Base-by-base conservation (phyloP, 2,888 invertebrate species). In the Acleris cristana region DNA sequence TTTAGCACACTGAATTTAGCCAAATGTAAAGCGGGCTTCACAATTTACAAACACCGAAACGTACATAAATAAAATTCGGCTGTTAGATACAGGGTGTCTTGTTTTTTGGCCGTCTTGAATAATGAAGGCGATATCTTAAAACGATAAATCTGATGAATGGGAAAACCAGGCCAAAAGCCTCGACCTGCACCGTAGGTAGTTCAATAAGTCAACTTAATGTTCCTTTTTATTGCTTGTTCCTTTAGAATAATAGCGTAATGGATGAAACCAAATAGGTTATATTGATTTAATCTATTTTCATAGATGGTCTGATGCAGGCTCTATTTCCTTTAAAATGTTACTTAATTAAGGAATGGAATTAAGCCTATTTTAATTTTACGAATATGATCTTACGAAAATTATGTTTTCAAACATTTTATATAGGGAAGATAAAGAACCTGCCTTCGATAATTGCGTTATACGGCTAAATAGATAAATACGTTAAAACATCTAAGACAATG, bases 191-290 rank as follows among this genome's bases (percentile, higher is more conserved):
- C 70, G 70, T 67, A 74, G 75, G 74, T 76, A 75, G 73, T 68
- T 73, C 75, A 74, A 78, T 79, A 81, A 79, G 72, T 77, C 79
- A 81, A 72, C 69, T 30, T 80, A 77, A 81, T 79, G 80, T 76
- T 70, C 73, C 58, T 73, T 79, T 77, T 81, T 80, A 81, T 79
- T 76, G 78, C 70, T 64, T 19, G 52, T 55, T 58, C 66, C 62
- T 69, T 67, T 53, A 18, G 72, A 72, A 79, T 79, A 79, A 80
- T 78, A 76, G 76, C 56, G 70, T 71, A 75, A 76, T 76, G 73
- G 70, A 72, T 58, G 72, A 73, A 69, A 70, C 69, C 69, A 62
- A 62, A 75, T 73, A 64, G 72, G 63, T 65, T 71, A 54, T 74
- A 40, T 56, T 60, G 69, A 65, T 65, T 63, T 59, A 60, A 45